Percentiles rank a stretch among this genome's conserved stretches.
phyloP scores from a whole-genome alignment of 1,140 invertebrate species.

The Diprion similis region DNA sequence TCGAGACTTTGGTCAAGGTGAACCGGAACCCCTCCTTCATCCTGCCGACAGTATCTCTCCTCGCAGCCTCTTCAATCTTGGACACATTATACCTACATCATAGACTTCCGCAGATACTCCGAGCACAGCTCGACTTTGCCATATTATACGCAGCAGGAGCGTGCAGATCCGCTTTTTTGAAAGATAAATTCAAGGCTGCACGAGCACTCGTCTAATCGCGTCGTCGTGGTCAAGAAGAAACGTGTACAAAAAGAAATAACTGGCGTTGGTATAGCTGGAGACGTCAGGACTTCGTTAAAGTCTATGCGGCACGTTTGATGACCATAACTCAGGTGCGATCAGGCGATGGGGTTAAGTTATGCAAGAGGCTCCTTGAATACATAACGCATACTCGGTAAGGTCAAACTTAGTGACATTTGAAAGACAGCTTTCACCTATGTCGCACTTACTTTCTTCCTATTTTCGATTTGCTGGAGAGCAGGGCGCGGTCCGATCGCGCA shows the following conservation, averaged over 20 bases:
- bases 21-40: background rate
- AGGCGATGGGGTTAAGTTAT: slow-evolving; percentile 1
- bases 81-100: background rate
- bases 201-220: too few species aligned
- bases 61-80: background rate
- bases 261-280: background rate
- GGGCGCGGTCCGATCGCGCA: slow-evolving; percentile 1
- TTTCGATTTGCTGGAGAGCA: slow-evolving; percentile 25
- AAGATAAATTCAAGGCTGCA: too few species aligned
- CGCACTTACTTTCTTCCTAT: slow-evolving; percentile 40
- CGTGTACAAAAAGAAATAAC: too few species aligned
- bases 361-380: slow-evolving; percentile 17
- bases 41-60: background rate
- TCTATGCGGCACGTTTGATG: background rate
- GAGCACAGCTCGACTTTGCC: background rate
- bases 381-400: slow-evolving; percentile 32
- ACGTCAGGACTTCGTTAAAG: background rate
- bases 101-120: background rate
- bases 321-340: background rate
- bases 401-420: slow-evolving; percentile 45
- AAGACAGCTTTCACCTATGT: slow-evolving; percentile 37
- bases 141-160: too few species aligned
- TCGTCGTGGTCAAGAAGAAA: too few species aligned
- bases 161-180: too few species aligned
- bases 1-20: slow-evolving; percentile 1